Evolutionary conservation across 1,140 invertebrate genomes (phyloP).

Genomic region (Rhopalosiphum padi): DNA sequence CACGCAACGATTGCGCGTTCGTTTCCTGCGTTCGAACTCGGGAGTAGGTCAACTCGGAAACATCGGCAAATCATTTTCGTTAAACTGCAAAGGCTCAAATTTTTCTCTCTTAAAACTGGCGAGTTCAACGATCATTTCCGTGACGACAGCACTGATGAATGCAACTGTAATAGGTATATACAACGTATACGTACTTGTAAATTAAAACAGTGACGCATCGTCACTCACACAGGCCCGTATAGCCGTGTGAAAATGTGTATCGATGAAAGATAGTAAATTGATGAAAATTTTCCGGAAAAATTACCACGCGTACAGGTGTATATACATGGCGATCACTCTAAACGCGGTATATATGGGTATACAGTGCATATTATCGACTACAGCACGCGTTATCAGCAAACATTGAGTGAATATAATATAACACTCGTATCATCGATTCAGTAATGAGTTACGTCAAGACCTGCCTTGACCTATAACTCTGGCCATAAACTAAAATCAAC

Average conservation of each 20-base stretch:
- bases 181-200: neutral
- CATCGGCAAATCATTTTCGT: neutral
- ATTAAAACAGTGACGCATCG: neutral
- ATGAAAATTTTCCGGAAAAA: neutral
- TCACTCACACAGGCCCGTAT: neutral
- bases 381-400: neutral
- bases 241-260: neutral
- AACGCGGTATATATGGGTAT: neutral
- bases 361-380: neutral
- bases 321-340: neutral
- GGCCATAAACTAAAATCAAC: constrained; percentile 34
- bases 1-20: neutral
- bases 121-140: too few relatives aligned
- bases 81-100: neutral
- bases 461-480: constrained; percentile 56
- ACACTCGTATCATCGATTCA: constrained; percentile 23
- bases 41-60: neutral
- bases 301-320: neutral
- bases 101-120: neutral
- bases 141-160: too few relatives aligned
- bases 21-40: neutral
- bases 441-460: constrained; percentile 44
- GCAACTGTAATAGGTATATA: neutral
- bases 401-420: neutral
- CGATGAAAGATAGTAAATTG: neutral